These are phyloP conservation scores for Saccopteryx leptura DNA, from an alignment of 2,113 vertebrate species.

Conservation along the genomic window DNA sequence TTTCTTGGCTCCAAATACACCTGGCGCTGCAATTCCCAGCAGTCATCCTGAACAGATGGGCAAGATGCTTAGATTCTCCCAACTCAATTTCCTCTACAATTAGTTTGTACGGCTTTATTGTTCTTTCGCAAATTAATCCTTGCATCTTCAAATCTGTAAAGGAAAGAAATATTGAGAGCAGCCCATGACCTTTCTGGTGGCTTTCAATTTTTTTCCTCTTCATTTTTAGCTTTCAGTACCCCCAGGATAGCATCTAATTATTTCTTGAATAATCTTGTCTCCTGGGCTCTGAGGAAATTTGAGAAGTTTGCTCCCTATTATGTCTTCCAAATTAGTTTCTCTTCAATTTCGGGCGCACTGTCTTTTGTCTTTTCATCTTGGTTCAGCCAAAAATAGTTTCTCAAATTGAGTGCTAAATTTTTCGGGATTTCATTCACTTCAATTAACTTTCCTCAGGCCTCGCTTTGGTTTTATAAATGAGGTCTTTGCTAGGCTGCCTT, in stretches of 20 bases:
- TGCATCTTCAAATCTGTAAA: conserved; percentile 60
- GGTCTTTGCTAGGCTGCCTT: conserved; percentile 61
- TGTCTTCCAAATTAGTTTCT: conserved; percentile 84
- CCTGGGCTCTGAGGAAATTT: conserved; percentile 77
- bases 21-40: neutral
- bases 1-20: neutral
- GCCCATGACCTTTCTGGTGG: conserved; percentile 69
- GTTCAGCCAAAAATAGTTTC: conserved; percentile 85
- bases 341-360: conserved; percentile 72
- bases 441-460: conserved; percentile 83
- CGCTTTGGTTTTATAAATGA: conserved; percentile 79
- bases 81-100: conserved; percentile 50
- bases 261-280: conserved; percentile 84
- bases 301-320: conserved; percentile 79
- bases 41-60: neutral
- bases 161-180: conserved; percentile 60
- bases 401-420: conserved; percentile 81
- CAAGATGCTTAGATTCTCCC: conserved; percentile 3
- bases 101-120: conserved; percentile 47
- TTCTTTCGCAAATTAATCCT: conserved; percentile 73
- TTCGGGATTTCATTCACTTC: conserved; percentile 81
- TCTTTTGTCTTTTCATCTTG: conserved; percentile 83
- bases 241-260: conserved; percentile 84
- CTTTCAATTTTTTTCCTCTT: conserved; percentile 70
- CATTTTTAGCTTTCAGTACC: conserved; percentile 81